Base-by-base conservation (phyloP, 2,113 vertebrate species). In the Octodon degus region DNA sequence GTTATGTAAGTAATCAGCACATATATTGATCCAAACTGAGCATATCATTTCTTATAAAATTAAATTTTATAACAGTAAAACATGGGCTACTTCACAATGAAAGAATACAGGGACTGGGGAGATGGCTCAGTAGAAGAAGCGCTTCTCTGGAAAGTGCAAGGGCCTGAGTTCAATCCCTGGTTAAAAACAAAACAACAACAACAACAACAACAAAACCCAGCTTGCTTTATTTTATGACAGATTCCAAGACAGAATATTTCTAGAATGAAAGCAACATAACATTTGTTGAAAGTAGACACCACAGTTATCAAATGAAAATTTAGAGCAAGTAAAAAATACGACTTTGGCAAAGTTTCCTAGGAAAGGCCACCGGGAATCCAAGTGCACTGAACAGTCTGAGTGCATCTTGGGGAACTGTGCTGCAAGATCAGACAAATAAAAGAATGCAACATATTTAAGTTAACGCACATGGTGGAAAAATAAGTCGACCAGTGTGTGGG, bases 281-380 rank as follows among this genome's bases (percentile, higher is more conserved):
- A 55, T 55, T 16, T 72, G 30, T 77, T 86, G 60, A 81, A 74
- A 4, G 25, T 55, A 95, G 9, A 32, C 12, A 50, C 6, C 25
- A 43, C 43, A 92, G 22, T 50, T 37, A 80, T 58, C 67, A 81
- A 90, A 70, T 65, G 34, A 24, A 84, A 91, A 91, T 79, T 91
- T 89, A 87, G 47, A 76, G 87, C 3, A 83, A 84, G 91, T 62
- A 5, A 93, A 76, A 86, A 25, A 43, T 58, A 22, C 76, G 22
- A 76, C 76, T 92, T 80, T 87, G 68, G 65, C n/a, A 76, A 80
- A 4, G 3, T 68, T 83, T 25, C 30, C 63, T 4, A 76, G 17
- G 8, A 85, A 70, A 60, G 82, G 32, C 9, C 34, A 77, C 27
- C 72, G 85, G 60, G 25, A 90, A 63, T 87, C 40, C 58, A 2